Base-by-base conservation (phyloP, 2,113 vertebrate genomes). In the Grantiella picta region DNA sequence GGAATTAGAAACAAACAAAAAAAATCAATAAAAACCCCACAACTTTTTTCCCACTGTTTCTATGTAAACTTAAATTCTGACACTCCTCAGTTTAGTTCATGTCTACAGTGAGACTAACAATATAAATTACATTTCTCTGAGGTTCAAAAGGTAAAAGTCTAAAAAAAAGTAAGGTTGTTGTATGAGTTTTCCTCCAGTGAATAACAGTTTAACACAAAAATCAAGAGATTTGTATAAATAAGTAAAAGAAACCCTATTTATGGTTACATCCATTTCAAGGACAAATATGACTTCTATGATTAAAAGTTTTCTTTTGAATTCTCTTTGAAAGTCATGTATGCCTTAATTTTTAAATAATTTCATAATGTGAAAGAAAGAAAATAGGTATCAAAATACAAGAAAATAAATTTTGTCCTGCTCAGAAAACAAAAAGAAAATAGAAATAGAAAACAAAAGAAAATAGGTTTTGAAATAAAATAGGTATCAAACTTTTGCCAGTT, bases 261-360 rank as follows among this genome's bases (percentile, higher is more conserved):
- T 61, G 1, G 36, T 47, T 65, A 28, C 8, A 28, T 45, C 3
- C 0, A 23, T 61, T 52, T 78, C 68, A 73, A 69, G 15, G 10
- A 78, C 61, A 50, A 77, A 7, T 40, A 61, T 17, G 10, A 53
- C 12, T 53, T 66, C 4, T 31, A 76, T 44, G 27, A 63, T 53
- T 31, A 53, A 18, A 42, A 54, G 22, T 33, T 73, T 83, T 27
- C 5, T 44, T 94, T 92, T 77, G 7, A 90, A 64, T 82, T 52
- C 6, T 54, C 54, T 31, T 45, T 76, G 63, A 79, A 94, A 86
- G 52, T 70, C 72, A 77, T 0, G 0, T 24, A 49, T 65, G 17
- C 4, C 16, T 65, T 83, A 47, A 64, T 78, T 75, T 95, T 72
- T 47, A 90, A 93, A 93, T 50, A 40, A 93, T 92, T 96, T 96